These are phyloP conservation scores for Esperia sulphurella DNA, from an alignment of 2,888 invertebrate species.

Conservation along the genomic window DNA sequence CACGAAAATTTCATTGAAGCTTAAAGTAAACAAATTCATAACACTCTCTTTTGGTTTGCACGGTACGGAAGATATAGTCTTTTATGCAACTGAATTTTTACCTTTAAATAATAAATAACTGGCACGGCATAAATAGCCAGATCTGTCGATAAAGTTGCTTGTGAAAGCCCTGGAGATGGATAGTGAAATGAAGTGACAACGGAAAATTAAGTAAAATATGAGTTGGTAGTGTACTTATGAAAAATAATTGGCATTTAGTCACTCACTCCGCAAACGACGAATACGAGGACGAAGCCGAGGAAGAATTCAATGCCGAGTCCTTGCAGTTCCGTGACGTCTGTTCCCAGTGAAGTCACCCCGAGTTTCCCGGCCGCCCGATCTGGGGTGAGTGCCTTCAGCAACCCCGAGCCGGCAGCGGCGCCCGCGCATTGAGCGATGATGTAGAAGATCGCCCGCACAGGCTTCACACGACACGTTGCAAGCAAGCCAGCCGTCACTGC, in stretches of 20 bases:
- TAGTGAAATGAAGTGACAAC: too few species aligned
- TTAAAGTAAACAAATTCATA: too few species aligned
- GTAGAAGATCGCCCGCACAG: constrained; percentile 87
- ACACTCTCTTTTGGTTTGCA: too few species aligned
- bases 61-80: too few species aligned
- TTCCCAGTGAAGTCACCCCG: constrained; percentile 76
- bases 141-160: too few species aligned
- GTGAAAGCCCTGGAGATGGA: too few species aligned
- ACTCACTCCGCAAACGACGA: constrained; percentile 92
- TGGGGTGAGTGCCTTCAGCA: constrained; percentile 86
- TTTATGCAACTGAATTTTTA: too few species aligned
- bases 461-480: constrained; percentile 87
- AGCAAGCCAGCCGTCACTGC: constrained; percentile 92
- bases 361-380: constrained; percentile 79
- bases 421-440: constrained; percentile 91
- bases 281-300: constrained; percentile 91
- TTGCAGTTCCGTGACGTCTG: constrained; percentile 83
- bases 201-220: too few species aligned
- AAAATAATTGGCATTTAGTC: neutral
- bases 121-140: too few species aligned
- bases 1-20: too few species aligned
- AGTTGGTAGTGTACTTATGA: too few species aligned
- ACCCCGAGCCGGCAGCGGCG: constrained; percentile 87
- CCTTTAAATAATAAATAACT: too few species aligned
- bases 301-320: constrained; percentile 95